Evolutionary conservation across 1,140 invertebrate genomes (phyloP), one percentile per base, ranked within the genome.

Genomic region (roundworm (Caenorhabditis elegans)): DNA sequence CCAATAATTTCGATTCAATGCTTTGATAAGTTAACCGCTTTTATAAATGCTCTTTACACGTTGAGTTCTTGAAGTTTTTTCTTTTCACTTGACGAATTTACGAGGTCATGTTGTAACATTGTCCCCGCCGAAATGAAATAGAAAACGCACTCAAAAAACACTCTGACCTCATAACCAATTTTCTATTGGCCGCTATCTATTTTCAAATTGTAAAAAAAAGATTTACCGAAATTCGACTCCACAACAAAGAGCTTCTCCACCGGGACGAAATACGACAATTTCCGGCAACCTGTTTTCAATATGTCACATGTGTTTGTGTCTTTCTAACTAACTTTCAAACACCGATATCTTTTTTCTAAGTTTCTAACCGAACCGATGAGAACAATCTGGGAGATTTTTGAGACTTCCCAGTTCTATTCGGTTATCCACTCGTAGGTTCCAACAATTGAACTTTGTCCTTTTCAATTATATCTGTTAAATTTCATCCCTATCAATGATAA

Each of bases 91-190:
- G 49, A 51, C 15, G 53, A 60, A 31, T 60, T 60, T 60, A 60
- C 53, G 53, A 60, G 53, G 53, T 60, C 53, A 60, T 34, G 53
- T 60, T 60, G 53, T 60, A 60, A 60, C 53, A 60, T 60, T 60
- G 26, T 60, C 53, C 26, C 8, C 53, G 34, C 53, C 26, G 8
- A 34, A 60, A 34, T 60, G 53, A 60, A 60, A 60, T 60, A 13
- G 53, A 60, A 60, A 28, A 31, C 53, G 28, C 53, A 5, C 22
- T 60, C 28, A 22, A 60, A 26, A 53, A 53, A 53, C 26, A 60
- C 53, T 31, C 34, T 60, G 53, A 60, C 53, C 53, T 60, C 53
- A 60, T 31, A 60, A 53, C 22, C 49, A 10, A 60, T 31, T 10
- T 22, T 15, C 2, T 31, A 13, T 0, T 22, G 26, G 26, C 8